Base-by-base conservation (phyloP, 2,888 invertebrate species). In the Calameuta idolon region DNA sequence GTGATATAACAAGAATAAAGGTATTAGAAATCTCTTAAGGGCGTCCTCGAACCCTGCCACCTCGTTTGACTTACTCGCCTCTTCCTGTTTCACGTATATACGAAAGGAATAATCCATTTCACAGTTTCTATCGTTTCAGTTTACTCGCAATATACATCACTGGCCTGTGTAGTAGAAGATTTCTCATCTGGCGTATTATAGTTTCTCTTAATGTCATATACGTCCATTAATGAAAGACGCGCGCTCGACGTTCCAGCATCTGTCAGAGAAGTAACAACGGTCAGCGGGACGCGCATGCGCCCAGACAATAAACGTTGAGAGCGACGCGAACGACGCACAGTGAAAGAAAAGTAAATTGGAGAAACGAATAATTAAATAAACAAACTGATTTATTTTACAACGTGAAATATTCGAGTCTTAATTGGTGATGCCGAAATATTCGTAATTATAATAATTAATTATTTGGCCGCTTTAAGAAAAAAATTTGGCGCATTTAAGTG, bases 391-490 rank as follows among this genome's bases (percentile, higher is more conserved):
- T 87, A 86, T 86, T 87, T 84, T 81, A 85, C 83, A 88, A 84
- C 83, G 82, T 83, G 79, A 80, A 85, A 85, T 76, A 82, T 40
- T 84, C 80, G 81, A 85, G 75, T 84, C 77, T 85, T 82, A 81
- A 40, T 84, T 86, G 88, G 88, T 89, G 83, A 87, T 89, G 88
- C 88, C 88, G 88, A 88, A 89, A 88, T 87, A 89, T 88, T 89
- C 87, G 83, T 79, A 69, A 31, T 69, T 69, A 69, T 69, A 69
- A 69, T 69, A 69, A 69, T 40, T 40, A 40, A 40, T 40, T 40
- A 40, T 40, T 40, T 40, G 40, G 40, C 40, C 40, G 40, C 40
- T 15, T 40, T 40, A 40, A 40, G 40, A 40, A 40, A 40, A 40
- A 40, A 15, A 40, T 40, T 40, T 15, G 40, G 40, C 40, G 40